Base-by-base conservation (phyloP, 2,797 vertebrate genomes). In the Denticeps clupeoides region DNA sequence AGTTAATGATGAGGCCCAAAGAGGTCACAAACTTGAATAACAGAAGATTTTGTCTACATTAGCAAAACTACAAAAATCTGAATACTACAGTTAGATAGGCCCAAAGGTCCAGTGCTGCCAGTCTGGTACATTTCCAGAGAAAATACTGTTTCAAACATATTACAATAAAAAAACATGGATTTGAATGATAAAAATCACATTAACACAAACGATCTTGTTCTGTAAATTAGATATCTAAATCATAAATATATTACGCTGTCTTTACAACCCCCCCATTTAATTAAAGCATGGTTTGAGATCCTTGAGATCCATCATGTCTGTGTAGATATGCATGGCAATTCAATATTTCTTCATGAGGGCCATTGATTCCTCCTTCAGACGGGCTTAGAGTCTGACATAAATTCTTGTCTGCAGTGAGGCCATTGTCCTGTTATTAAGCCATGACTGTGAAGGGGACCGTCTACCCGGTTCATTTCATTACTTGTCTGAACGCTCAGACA, bases 361-460 rank as follows among this genome's bases (percentile, higher is more conserved):
- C 38, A 31, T 32, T 56, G 42, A 45, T 26, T 47, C 45, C 33
- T 11, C 10, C 47, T 40, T 45, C 33, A 15, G 56, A 47, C 13
- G 27, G 48, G 12, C 3, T 3, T 11, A 21, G 27, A 4, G 16
- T 24, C 22, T 25, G 18, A 21, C 45, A 52, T 58, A 24, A 58
- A 52, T 47, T 47, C 38, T 3, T 35, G 7, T 13, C 45, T 46
- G 47, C 24, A 7, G 33, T 28, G 7, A 19, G 37, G 18, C n/a
- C 23, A 6, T 2, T 15, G 41, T 3, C 6, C 11, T 47, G 33
- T 9, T 11, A 15, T 40, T 50, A 47, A 35, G 27, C 47, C 44
- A 33, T 31, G 24, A 40, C 42, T 53, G 54, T 56, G 54, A 56
- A 61, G 59, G 46, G 54, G 50, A 57, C 37, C 28, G 25, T 2